Base-by-base conservation (phyloP, 2,113 vertebrate species). In the Terrapene triunguis region DNA sequence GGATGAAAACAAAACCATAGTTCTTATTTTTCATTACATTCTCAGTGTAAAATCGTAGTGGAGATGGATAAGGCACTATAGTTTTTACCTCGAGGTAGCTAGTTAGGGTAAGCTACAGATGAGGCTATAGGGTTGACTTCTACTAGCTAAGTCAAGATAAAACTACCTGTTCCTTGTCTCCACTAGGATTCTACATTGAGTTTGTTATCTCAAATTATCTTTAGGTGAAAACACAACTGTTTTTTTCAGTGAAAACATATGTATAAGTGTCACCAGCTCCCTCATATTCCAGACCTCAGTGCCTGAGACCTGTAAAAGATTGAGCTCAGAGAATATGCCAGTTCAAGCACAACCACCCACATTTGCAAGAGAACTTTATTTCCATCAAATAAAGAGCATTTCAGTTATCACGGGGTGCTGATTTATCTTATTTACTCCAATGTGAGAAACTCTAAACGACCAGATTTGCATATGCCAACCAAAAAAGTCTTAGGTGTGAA, bases 111-210 rank as follows among this genome's bases (percentile, higher is more conserved):
- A 95, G 59, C 78, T 48, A 47, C 74, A 17, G 0, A 47, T 44
- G 85, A 85, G 87, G 85, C 92, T 94, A 50, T 47, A 92, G n/a
- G 17, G 84, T 57, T 90, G 89, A 93, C 90, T 92, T 97, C 96
- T 96, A 92, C 54, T 50, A 38, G 48, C 79, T 79, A 38, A 22
- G 35, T 38, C 85, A 92, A 84, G 5, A 62, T 93, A 84, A 95
- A 94, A 86, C 53, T 96, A 76, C 13, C 29, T 93, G 1, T n/a
- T 10, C 88, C 62, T 92, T 84, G 38, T 87, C 14, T 95, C 87
- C 83, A 79, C 78, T 84, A 93, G 38, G 1, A 80, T 92, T 95
- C 97, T 92, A 91, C 5, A 91, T 17, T 89, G 55, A 94, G 55
- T 89, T 74, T 25, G 38, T 22, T 42, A 22, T 44, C 72, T 44